Evolutionary conservation across 2,113 vertebrate genomes (phyloP).

Genomic region (Sardina pilchardus): DNA sequence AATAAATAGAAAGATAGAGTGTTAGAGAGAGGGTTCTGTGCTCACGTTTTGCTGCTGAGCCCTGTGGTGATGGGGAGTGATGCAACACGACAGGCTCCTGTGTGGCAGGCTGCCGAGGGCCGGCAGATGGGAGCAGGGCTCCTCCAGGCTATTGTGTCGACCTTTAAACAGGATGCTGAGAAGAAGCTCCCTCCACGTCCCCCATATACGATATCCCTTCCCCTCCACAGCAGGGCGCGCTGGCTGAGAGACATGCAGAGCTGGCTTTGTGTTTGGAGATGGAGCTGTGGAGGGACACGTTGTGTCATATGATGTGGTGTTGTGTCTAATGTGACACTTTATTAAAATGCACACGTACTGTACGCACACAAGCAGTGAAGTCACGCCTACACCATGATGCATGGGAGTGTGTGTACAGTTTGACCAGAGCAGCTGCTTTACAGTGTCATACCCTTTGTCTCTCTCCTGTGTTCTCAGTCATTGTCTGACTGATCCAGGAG

Average conservation of each 20-base stretch:
- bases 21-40: neutral
- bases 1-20: neutral
- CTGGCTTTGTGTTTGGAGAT: neutral
- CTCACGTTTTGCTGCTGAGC: neutral
- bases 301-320: neutral
- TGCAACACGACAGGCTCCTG: neutral
- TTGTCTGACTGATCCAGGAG: neutral
- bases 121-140: slow-evolving; percentile 40
- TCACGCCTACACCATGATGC: neutral
- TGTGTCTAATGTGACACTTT: neutral
- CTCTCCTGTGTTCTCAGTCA: neutral
- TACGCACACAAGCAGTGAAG: no score
- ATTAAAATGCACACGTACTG: no score
- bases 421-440: neutral
- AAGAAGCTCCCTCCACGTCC: neutral
- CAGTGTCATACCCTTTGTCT: neutral
- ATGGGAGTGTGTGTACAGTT: neutral
- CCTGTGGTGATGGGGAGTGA: neutral
- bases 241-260: neutral
- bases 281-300: neutral
- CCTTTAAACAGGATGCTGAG: slow-evolving; percentile 30
- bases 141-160: slow-evolving; percentile 33
- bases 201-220: neutral
- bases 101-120: slow-evolving; percentile 25
- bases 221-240: neutral